Conservation (phyloP, 1,140 invertebrate species). For the Pogonomyrmex californicus region DNA sequence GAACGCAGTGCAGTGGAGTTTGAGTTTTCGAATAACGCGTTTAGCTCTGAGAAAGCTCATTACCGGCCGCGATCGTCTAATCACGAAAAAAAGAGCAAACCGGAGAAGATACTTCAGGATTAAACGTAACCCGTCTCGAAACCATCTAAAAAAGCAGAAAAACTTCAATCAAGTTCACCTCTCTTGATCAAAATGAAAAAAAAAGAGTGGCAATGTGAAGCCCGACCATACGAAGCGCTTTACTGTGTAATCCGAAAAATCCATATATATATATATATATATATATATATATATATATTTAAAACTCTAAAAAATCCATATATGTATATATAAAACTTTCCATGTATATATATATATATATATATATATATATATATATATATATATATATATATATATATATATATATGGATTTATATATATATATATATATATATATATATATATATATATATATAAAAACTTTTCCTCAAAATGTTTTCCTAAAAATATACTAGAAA, state of each 20-base stretch:
- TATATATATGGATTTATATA: too few species aligned
- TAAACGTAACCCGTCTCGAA: constrained; percentile 57
- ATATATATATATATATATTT: too few species aligned
- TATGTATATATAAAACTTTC: too few species aligned
- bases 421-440: too few species aligned
- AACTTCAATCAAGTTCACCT: constrained; percentile 3
- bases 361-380: too few species aligned
- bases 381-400: too few species aligned
- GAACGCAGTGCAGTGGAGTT: background rate
- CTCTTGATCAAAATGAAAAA: background rate
- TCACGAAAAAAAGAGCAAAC: constrained; percentile 55
- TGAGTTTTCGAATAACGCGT: constrained; percentile 74
- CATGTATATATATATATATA: background rate
- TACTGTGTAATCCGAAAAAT: constrained; percentile 19
- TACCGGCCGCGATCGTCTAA: constrained; percentile 74
- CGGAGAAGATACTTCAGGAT: constrained; percentile 60
- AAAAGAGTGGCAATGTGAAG: background rate
- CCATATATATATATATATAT: background rate
- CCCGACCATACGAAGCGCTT: background rate
- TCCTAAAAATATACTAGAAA: too few species aligned
- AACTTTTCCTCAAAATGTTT: too few species aligned
- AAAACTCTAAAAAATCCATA: too few species aligned
- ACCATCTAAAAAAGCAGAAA: background rate
- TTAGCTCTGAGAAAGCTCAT: constrained; percentile 74
- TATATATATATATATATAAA: too few species aligned